Evolutionary conservation across 2,113 vertebrate genomes (phyloP), one percentile per base, ranked within the genome.

Genomic region (Pithys albifrons): DNA sequence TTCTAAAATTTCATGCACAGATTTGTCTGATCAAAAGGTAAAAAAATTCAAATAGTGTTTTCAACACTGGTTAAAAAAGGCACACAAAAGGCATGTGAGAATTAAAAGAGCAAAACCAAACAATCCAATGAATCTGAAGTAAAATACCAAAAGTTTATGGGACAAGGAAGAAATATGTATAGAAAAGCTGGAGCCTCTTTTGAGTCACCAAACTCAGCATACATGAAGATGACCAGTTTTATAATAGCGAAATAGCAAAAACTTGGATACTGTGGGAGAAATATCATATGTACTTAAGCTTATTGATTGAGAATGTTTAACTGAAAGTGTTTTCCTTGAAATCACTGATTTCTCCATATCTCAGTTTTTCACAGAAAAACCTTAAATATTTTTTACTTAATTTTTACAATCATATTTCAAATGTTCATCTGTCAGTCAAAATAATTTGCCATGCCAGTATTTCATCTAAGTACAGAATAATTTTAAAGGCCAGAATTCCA

Each of bases 11-110:
- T 64, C 17, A 85, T 54, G 22, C 16, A 55, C 74, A 74, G 31
- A 72, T 28, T 67, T 39, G 43, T 25, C 35, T 54, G 12, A 75
- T 71, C 46, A 58, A 12, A 85, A 71, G 13, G 19, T 27, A 22
- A 70, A 73, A 75, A 41, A 35, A 25, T 22, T 9, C 25, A 39
- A 31, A n/a, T 9, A 71, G 20, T n/a, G 14, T 35, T 94, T 46
- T 28, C 35, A 71, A 58, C 9, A 49, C 5, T 19, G 16, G 7
- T 6, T 6, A 65, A 73, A 82, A 88, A 46, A 74, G 37, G 14
- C 0, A 1, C 0, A 2, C 20, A 81, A 93, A 57, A 84, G 3
- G 27, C 2, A 57, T 1, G 6, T 18, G 7, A 49, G 35, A 73
- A 81, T 39, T 77, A 22, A 76, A 94, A 89, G 23, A 61, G 29